These are phyloP conservation scores for Ceratina australensis DNA, from an alignment of 1,140 invertebrate species.

Conservation along the genomic window DNA sequence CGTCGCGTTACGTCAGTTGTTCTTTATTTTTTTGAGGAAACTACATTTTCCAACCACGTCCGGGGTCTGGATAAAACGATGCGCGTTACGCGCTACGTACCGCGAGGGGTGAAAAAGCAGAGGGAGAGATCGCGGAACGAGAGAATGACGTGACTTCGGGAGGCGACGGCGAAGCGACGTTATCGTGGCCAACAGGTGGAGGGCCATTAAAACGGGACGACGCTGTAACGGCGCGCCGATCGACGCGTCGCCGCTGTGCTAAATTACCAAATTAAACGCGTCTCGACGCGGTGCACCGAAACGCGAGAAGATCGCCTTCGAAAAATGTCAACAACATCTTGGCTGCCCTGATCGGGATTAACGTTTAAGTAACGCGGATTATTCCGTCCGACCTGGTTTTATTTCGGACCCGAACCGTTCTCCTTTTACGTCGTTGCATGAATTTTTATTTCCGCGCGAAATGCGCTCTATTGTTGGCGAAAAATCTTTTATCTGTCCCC, in stretches of 20 bases:
- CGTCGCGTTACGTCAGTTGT: neutral
- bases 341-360: too few species aligned
- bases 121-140: neutral
- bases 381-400: neutral
- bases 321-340: neutral
- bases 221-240: constrained; percentile 40
- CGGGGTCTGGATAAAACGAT: neutral
- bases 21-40: neutral
- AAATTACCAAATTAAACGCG: constrained; percentile 42
- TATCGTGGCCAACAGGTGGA: constrained; percentile 43
- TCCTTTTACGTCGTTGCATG: neutral
- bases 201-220: constrained; percentile 48
- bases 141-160: constrained; percentile 37
- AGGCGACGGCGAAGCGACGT: neutral
- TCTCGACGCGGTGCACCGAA: neutral
- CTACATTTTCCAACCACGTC: neutral
- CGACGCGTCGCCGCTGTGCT: constrained; percentile 23
- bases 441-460: neutral
- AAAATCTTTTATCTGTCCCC: constrained; percentile 4
- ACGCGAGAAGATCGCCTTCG: neutral
- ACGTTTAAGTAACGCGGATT: too few species aligned
- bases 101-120: constrained; percentile 2
- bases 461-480: neutral
- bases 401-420: neutral
- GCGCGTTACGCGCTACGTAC: neutral